Evolutionary conservation across 2,888 invertebrate species (phyloP).

Genomic region (Drosophila mettleri): DNA sequence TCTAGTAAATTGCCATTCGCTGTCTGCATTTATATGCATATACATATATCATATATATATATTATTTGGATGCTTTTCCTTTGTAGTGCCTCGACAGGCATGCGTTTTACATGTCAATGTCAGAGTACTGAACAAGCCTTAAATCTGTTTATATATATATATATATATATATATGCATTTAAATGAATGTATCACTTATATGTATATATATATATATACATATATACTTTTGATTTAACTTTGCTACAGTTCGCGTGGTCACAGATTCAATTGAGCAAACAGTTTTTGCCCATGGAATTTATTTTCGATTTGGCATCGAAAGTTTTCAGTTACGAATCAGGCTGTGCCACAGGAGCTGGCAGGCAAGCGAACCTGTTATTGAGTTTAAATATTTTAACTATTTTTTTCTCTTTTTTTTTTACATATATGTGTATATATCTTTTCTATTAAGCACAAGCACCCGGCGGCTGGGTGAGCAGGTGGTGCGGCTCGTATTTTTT

Average conservation of each 20-base stretch:
- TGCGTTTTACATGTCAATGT: not conserved
- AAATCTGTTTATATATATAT: not conserved
- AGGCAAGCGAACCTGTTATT: constrained; percentile 22
- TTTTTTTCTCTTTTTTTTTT: constrained; percentile 47
- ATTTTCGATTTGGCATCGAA: constrained; percentile 34
- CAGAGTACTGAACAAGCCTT: not conserved
- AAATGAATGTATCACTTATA: not conserved
- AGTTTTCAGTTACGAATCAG: constrained; percentile 6
- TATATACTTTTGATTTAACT: constrained; percentile 6
- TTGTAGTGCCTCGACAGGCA: not conserved
- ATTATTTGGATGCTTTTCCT: constrained; percentile 10
- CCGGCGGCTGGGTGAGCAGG: not conserved
- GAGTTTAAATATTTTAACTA: constrained; percentile 63
- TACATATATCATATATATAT: not conserved
- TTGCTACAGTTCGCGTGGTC: constrained; percentile 14
- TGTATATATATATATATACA: not conserved
- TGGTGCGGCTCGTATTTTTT: constrained; percentile 14
- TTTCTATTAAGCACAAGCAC: constrained; percentile 54
- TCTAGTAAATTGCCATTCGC: not conserved
- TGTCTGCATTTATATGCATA: not conserved
- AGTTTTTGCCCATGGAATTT: constrained; percentile 39
- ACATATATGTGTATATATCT: not conserved
- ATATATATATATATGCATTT: not conserved
- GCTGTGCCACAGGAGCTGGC: not conserved
- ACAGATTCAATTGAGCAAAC: constrained; percentile 47